Evolutionary conservation across 1,140 invertebrate genomes (phyloP).

Genomic region (Myzus persicae): DNA sequence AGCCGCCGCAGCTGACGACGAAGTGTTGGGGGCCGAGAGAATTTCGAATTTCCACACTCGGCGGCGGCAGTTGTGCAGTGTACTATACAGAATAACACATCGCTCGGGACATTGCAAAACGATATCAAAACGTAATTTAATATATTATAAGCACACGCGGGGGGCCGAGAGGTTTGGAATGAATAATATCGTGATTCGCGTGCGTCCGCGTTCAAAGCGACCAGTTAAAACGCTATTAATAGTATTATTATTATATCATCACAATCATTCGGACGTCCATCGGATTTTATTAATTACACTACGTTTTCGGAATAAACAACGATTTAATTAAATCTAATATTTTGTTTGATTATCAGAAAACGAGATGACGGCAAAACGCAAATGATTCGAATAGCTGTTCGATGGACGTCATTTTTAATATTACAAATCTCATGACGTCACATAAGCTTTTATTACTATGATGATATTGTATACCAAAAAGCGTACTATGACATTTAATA

Average conservation of each 20-base stretch:
- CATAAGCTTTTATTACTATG: no score
- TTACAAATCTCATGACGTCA: background rate
- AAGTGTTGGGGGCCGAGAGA: background rate
- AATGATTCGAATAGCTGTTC: background rate
- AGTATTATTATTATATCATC: background rate
- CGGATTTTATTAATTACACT: background rate
- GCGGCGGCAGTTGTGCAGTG: no score
- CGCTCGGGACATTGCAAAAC: background rate
- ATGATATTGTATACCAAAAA: no score
- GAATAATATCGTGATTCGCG: background rate
- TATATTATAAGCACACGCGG: background rate
- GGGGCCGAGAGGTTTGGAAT: background rate
- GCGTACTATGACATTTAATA: background rate
- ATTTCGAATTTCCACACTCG: background rate
- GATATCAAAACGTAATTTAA: slow-evolving; percentile 4
- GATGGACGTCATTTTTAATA: background rate
- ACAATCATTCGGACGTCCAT: background rate
- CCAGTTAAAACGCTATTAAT: background rate
- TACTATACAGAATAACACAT: background rate
- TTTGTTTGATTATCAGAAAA: background rate
- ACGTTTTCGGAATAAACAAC: background rate
- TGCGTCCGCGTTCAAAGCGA: background rate
- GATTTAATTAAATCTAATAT: background rate
- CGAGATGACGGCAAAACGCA: no score
- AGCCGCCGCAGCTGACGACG: no score